Percentiles rank a stretch among this genome's conserved stretches.
These are phyloP conservation scores for Salpingus planirostris DNA, from an alignment of 2,888 invertebrate genomes.

Conservation along the genomic window DNA sequence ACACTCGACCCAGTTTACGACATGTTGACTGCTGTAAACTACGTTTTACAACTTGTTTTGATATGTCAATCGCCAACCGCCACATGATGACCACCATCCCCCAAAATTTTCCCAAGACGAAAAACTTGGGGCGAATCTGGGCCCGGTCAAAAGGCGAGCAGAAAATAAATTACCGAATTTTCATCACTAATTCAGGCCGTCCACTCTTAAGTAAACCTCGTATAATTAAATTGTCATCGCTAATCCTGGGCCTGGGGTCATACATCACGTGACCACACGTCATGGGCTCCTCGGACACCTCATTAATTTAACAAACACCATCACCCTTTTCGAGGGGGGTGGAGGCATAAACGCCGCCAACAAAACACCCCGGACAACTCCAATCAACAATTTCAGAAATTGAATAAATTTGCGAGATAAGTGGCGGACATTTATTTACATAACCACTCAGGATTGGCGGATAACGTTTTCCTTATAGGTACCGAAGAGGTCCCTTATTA, in stretches of 20 bases:
- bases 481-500: conserved; percentile 18
- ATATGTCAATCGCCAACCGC: conserved; percentile 2
- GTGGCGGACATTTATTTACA: conserved; percentile 17
- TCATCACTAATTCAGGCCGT: conserved; percentile 21
- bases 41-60: conserved; percentile 16
- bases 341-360: conserved; percentile 7
- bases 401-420: conserved; percentile 6
- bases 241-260: conserved; percentile 36
- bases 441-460: too few relatives aligned
- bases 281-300: conserved; percentile 31
- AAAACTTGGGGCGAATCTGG: too few relatives aligned
- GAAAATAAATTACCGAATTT: conserved; percentile 24
- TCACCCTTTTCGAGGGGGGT: conserved; percentile 9
- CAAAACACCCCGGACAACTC: too few relatives aligned
- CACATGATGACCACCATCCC: too few relatives aligned
- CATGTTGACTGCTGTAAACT: conserved; percentile 12
- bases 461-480: too few relatives aligned
- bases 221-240: conserved; percentile 40
- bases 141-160: too few relatives aligned
- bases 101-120: too few relatives aligned
- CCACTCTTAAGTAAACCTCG: conserved; percentile 29
- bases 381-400: too few relatives aligned
- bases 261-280: conserved; percentile 40
- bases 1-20: conserved; percentile 6
- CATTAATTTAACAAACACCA: conserved; percentile 34